Conservation (phyloP, 1,140 invertebrate species). For the Drosophila neocordata region DNA sequence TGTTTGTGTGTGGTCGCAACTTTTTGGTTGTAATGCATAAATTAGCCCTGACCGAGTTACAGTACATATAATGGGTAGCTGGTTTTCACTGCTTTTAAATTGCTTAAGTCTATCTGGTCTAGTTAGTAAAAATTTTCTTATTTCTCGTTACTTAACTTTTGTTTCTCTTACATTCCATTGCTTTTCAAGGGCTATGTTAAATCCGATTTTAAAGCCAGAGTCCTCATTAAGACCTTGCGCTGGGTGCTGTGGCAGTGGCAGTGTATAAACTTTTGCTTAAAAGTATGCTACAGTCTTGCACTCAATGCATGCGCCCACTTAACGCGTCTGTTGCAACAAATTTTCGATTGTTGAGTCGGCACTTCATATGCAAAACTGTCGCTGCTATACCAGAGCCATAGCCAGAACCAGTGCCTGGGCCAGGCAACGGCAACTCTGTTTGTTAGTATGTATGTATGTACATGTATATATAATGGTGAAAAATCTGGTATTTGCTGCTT, state of each 20-base stretch:
- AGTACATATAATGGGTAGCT: slow-evolving; percentile 41
- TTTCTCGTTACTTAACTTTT: neutral
- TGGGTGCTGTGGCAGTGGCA: slow-evolving; percentile 51
- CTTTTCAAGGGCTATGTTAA: slow-evolving; percentile 21
- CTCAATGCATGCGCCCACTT: slow-evolving; percentile 60
- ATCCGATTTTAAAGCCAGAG: slow-evolving; percentile 26
- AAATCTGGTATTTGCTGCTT: slow-evolving; percentile 75
- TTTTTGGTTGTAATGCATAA: slow-evolving; percentile 75
- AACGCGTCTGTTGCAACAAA: slow-evolving; percentile 74
- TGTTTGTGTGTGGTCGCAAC: slow-evolving; percentile 12
- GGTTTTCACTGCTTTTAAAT: slow-evolving; percentile 52
- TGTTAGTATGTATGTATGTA: slow-evolving; percentile 20
- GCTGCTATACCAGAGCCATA: slow-evolving; percentile 21
- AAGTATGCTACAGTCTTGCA: slow-evolving; percentile 68
- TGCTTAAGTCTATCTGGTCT: slow-evolving; percentile 30
- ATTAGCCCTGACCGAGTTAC: slow-evolving; percentile 64
- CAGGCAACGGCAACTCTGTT: slow-evolving; percentile 27
- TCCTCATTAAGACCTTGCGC: slow-evolving; percentile 16
- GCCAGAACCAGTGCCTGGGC: no score
- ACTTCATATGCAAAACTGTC: slow-evolving; percentile 74
- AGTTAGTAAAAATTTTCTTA: slow-evolving; percentile 21
- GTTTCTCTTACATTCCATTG: neutral
- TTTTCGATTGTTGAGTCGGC: slow-evolving; percentile 79
- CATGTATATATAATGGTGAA: slow-evolving; percentile 40
- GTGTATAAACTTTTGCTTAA: slow-evolving; percentile 59